Percentiles rank a stretch among this genome's conserved stretches.
Conservation (phyloP, 2,797 vertebrate genomes). For the Sandelia bainsii region DNA sequence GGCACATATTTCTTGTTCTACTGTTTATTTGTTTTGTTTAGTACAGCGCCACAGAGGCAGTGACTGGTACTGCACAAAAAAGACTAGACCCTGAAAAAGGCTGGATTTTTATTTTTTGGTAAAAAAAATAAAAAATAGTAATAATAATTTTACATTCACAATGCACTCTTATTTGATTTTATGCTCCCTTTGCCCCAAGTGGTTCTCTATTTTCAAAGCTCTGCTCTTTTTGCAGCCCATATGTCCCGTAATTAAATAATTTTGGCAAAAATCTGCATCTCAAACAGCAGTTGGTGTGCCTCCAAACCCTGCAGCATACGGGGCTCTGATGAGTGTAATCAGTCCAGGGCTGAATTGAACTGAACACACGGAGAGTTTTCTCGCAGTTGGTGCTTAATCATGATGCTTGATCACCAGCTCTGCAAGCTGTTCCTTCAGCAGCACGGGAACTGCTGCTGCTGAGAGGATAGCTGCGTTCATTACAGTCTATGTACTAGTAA, state of each 20-base stretch:
- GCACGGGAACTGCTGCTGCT: constrained; percentile 57
- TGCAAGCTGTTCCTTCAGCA: constrained; percentile 78
- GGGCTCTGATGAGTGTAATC: constrained; percentile 77
- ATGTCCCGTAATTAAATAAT: constrained; percentile 62
- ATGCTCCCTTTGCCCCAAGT: not conserved
- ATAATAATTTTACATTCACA: not conserved
- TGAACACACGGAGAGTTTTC: constrained; percentile 74
- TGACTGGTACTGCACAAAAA: not conserved
- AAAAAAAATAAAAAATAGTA: too few species aligned
- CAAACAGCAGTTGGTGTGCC: constrained; percentile 62
- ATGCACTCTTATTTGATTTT: constrained; percentile 1
- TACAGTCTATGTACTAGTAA: constrained; percentile 74
- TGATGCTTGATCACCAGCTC: constrained; percentile 81
- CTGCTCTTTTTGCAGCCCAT: constrained; percentile 46
- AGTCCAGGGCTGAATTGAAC: constrained; percentile 75
- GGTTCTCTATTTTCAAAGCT: constrained; percentile 13
- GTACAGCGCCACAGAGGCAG: constrained; percentile 34
- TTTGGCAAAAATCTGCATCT: constrained; percentile 61
- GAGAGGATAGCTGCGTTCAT: constrained; percentile 66
- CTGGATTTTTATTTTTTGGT: not conserved
- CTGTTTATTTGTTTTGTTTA: not conserved
- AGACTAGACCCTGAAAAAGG: not conserved
- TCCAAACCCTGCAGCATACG: constrained; percentile 71
- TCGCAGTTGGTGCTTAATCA: constrained; percentile 83
- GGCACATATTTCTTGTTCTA: constrained; percentile 48